These are phyloP conservation scores for Tapirus indicus DNA, from an alignment of 2,797 vertebrate species.

Conservation along the genomic window DNA sequence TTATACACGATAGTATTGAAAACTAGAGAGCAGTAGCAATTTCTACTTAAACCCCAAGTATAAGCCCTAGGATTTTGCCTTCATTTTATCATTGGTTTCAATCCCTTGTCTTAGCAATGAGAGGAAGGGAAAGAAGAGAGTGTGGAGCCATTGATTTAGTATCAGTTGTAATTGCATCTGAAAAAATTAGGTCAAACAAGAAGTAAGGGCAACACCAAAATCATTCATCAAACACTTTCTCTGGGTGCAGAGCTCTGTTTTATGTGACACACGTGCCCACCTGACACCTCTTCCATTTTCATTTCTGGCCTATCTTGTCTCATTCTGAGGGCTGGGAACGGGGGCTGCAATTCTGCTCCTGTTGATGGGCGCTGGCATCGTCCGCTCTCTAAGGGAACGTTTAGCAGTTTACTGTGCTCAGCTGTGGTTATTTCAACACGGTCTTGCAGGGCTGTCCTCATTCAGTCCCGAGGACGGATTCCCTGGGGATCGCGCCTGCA, in stretches of 20 bases:
- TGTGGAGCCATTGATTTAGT: background rate
- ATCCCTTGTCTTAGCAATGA: conserved; percentile 1
- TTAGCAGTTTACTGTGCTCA: background rate
- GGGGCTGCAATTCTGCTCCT: background rate
- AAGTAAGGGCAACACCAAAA: background rate
- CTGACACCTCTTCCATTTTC: background rate
- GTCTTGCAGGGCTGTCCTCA: background rate
- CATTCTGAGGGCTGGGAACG: background rate
- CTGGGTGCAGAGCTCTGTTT: background rate
- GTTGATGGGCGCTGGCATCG: background rate
- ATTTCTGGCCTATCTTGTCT: background rate
- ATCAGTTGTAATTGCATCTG: background rate
- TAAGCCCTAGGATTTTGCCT: background rate
- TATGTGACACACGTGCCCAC: background rate
- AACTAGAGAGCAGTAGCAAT: background rate
- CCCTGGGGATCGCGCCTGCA: background rate
- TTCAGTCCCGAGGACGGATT: background rate
- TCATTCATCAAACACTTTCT: background rate
- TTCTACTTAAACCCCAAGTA: background rate
- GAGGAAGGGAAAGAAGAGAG: background rate
- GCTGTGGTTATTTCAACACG: background rate
- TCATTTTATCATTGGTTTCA: background rate
- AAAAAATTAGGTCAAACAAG: background rate
- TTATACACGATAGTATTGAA: background rate
- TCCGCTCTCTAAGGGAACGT: background rate